Evolutionary conservation across 2,888 invertebrate genomes (phyloP).

Genomic region (Cephus nigrinus): DNA sequence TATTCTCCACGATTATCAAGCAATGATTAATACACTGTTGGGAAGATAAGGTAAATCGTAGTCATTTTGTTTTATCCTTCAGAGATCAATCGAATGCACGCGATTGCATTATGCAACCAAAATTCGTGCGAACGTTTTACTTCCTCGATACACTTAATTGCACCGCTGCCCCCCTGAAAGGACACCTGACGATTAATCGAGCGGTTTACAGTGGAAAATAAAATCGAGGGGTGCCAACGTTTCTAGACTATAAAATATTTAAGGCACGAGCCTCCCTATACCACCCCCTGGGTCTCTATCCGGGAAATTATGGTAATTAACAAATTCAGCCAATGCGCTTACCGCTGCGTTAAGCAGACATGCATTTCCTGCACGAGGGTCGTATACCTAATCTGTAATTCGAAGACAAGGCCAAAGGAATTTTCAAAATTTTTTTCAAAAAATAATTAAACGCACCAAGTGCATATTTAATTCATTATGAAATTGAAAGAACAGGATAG

Average conservation of each 20-base stretch:
- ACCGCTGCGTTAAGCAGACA: conserved; percentile 30
- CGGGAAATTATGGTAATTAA: conserved; percentile 39
- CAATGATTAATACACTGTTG: not conserved
- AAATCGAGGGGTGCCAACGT: not conserved
- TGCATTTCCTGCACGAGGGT: conserved; percentile 32
- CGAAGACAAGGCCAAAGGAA: not conserved
- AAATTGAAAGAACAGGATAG: not conserved
- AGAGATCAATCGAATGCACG: not conserved
- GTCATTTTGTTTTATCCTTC: not conserved
- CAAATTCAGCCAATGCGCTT: conserved; percentile 35
- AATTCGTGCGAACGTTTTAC: not conserved
- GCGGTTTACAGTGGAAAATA: not conserved
- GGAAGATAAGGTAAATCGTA: not conserved
- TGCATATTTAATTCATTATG: not conserved
- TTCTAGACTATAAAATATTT: not conserved
- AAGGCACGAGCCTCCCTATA: conserved; percentile 13
- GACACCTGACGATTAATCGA: not conserved
- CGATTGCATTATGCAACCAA: not conserved
- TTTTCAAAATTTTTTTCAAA: not conserved
- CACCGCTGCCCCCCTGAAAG: not conserved
- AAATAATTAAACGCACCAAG: not conserved
- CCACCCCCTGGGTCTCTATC: conserved; percentile 10
- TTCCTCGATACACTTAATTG: not conserved
- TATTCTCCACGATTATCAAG: not conserved
- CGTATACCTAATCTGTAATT: not conserved